Percentiles rank a stretch among this genome's conserved stretches.
These are phyloP conservation scores for Cygnus olor DNA, from an alignment of 2,797 vertebrate species.

Conservation along the genomic window DNA sequence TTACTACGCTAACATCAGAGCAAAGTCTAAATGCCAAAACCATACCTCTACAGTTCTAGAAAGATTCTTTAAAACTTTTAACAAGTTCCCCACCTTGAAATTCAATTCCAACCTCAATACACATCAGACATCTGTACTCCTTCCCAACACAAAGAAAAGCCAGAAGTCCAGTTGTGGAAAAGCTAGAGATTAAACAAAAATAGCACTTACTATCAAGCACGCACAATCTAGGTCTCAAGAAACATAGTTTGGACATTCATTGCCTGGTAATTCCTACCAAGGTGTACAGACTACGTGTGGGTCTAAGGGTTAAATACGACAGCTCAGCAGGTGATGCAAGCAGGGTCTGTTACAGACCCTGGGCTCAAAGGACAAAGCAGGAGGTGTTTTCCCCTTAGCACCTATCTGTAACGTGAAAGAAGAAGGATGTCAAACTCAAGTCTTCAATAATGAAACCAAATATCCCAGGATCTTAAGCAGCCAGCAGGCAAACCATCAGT, in stretches of 20 bases:
- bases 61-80: background rate
- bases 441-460: background rate
- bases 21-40: background rate
- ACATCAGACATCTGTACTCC: background rate
- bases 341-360: background rate
- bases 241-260: background rate
- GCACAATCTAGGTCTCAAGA: background rate
- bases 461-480: background rate
- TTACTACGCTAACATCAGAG: background rate
- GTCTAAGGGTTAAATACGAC: background rate
- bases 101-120: background rate
- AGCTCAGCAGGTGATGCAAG: background rate
- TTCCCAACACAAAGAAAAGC: background rate
- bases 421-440: background rate
- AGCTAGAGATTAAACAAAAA: background rate
- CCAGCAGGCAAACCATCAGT: fast-evolving
- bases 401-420: background rate
- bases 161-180: background rate
- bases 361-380: background rate
- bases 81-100: background rate
- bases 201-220: background rate
- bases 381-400: background rate
- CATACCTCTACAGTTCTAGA: background rate
- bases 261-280: background rate
- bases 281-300: background rate